Base-by-base conservation (phyloP, 2,888 invertebrate species). In the Oxycera nigricornis region DNA sequence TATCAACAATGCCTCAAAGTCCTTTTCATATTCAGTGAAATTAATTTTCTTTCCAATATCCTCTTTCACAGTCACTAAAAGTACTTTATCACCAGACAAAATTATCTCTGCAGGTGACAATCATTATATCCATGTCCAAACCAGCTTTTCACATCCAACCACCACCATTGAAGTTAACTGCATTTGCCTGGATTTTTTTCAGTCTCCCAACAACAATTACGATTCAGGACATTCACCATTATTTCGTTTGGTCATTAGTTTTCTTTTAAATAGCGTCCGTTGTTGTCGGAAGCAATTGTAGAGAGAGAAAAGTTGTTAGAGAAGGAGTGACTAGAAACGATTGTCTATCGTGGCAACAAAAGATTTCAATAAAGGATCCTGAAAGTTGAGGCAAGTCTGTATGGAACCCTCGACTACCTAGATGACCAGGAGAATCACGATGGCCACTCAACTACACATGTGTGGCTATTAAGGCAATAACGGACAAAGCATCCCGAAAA, bases 391-490 rank as follows among this genome's bases (percentile, higher is more conserved):
- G 61, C 31, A 11, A 2, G 17, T 24, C 57, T n/a, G n/a, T n/a
- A n/a, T n/a, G 17, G 46, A 46, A 46, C n/a, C 46, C 14, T 46
- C 46, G 46, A n/a, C 11, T 17, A 35, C 11, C 6, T 35, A 35
- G 6, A 11, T 35, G 6, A 35, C 11, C 11, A 46, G 14, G 46
- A 46, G 14, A 52, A 52, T 20, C 52, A 52, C 61, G 14, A 31
- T n/a, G 35, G 30, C 61, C 57, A 28, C 11, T 7, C 50, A 50
- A 50, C 11, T 61, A 61, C 31, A 61, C 46, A 46, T 46, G 17
- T 46, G 46, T 31, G 31, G 17, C 61, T 61, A 61, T 61, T 61
- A 61, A 61, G 9, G 61, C 61, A 61, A 61, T 61, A 61, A 61
- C 61, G 61, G 20, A 61, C 61, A 61, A 61, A 61, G 28, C 61